Evolutionary conservation across 2,797 vertebrate species (phyloP), one percentile per base, ranked within the genome.

Genomic region (Siniperca undulata): DNA sequence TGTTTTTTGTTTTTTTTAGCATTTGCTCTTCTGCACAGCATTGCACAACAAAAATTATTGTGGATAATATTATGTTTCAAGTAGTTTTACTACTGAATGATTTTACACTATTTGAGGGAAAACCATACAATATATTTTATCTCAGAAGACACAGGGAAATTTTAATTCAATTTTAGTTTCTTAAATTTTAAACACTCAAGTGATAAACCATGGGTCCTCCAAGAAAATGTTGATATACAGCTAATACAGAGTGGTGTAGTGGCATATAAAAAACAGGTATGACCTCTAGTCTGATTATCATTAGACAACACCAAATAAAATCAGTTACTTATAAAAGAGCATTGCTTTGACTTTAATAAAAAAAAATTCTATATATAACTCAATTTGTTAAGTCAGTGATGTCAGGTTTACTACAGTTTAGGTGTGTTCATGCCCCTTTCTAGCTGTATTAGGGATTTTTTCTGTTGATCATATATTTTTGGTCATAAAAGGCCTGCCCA

Each of bases 401-500:
- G 7, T 12, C 60, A 59, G 74, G 30, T 60, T 77, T 40, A 16
- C 11, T 30, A 77, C 8, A 59, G 12, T 69, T 50, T 20, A 22
- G 24, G 10, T 27, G 13, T 58, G 16, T 55, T 5, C 0, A 14
- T 7, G 1, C 4, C 17, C 24, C 1, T 68, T 44, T 67, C 13
- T 52, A 53, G 44, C 38, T 55, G 3, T 52, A 61, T 10, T 17
- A 67, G 38, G 68, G 34, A 42, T 56, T 65, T 55, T 46, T 40
- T 60, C 1, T 5, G 17, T n/a, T n/a, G 2, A 60, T 81, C 24
- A 66, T 48, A 8, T 42, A 65, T 74, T 65, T 80, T 70, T 81
- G 44, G 30, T 70, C 62, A 81, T 82, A 74, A 84, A 87, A 84
- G 67, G 65, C 20, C 46, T 68, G 40, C 24, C n/a, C 14, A 73